A percentile compares a stretch with the other conserved stretches of the same genome.
These are phyloP conservation scores for Bombus affinis DNA, from an alignment of 1,140 invertebrate genomes.

Conservation along the genomic window DNA sequence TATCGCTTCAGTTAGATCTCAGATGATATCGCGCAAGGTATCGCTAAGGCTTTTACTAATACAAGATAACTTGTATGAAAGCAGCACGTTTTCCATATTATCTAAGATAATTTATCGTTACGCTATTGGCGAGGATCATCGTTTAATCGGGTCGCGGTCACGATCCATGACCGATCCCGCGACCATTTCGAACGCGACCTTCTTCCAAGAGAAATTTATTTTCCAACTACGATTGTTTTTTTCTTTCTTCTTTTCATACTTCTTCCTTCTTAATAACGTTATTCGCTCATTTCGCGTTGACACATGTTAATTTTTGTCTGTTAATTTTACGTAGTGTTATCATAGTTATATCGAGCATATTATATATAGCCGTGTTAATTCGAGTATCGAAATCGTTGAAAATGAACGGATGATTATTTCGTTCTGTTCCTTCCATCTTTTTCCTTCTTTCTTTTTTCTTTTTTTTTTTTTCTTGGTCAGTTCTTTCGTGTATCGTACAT, in stretches of 20 bases:
- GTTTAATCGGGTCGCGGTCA: neutral
- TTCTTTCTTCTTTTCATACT: neutral
- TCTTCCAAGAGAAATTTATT: conserved; percentile 3
- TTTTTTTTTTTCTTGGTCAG: neutral
- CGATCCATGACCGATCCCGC: conserved; percentile 9
- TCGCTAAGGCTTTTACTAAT: conserved; percentile 38
- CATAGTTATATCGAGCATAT: conserved; percentile 18
- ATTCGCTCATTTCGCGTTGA: neutral
- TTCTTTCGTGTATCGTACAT: neutral
- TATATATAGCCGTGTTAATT: neutral
- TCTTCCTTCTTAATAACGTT: neutral
- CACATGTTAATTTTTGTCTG: conserved; percentile 18
- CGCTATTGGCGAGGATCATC: neutral
- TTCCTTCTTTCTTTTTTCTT: neutral
- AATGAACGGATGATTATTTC: neutral
- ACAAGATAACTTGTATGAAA: conserved; percentile 36
- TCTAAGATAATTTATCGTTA: conserved; percentile 49
- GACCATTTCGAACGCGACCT: neutral
- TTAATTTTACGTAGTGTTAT: conserved; percentile 52
- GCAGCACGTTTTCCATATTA: conserved; percentile 41
- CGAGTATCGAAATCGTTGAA: neutral
- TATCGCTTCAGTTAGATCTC: conserved; percentile 46
- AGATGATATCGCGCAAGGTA: conserved; percentile 42
- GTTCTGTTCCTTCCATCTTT: neutral
- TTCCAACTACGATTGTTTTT: neutral